Percentiles rank a stretch among this genome's conserved stretches.
Conservation (phyloP, 2,797 vertebrate species). For the Gambelia wislizenii region DNA sequence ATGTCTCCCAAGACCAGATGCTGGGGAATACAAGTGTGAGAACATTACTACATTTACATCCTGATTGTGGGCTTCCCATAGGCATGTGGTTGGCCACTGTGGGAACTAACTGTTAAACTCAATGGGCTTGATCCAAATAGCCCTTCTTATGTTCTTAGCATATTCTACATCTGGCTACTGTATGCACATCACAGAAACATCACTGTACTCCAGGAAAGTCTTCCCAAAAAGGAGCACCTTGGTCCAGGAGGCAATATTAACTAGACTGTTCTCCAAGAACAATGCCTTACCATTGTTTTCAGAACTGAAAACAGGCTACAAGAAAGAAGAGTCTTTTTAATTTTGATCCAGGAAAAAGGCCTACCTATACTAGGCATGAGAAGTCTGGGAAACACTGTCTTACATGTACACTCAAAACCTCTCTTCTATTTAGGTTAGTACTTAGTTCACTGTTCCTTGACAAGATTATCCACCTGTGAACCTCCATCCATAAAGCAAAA, state of each 20-base stretch:
- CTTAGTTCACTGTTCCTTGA: background rate
- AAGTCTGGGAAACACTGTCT: background rate
- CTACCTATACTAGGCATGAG: background rate
- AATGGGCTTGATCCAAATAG: background rate
- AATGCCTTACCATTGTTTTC: background rate
- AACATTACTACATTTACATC: background rate
- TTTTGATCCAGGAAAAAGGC: background rate
- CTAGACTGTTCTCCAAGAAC: background rate
- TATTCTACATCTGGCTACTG: background rate
- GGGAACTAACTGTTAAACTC: background rate
- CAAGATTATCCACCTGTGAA: background rate
- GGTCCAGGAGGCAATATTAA: background rate
- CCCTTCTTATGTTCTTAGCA: background rate
- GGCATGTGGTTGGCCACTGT: background rate
- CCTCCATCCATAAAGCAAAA: background rate
- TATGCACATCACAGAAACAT: background rate
- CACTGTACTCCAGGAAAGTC: background rate
- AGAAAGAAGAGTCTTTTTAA: background rate
- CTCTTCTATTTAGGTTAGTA: constrained; percentile 3
- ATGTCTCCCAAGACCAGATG: background rate
- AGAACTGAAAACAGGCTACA: background rate
- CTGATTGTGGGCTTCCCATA: background rate
- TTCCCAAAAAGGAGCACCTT: background rate
- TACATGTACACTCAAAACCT: background rate
- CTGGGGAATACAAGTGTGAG: background rate